These are phyloP conservation scores for Marmota monax DNA, from an alignment of 2,113 vertebrate genomes.

Conservation along the genomic window DNA sequence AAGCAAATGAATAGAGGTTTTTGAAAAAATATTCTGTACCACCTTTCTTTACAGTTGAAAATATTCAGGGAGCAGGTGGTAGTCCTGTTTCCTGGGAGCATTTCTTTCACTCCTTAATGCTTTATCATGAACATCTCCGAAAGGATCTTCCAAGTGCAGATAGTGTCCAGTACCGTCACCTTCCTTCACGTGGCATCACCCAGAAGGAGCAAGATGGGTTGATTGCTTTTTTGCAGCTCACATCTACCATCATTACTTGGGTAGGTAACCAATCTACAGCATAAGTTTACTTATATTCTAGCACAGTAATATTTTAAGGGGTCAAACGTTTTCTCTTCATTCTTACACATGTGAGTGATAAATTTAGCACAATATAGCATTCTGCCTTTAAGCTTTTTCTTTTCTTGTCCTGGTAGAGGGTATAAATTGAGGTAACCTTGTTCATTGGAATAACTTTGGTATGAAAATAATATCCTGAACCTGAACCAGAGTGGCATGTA, in stretches of 20 bases:
- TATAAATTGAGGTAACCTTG: background rate
- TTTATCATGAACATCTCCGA: constrained; percentile 97
- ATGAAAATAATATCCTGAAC: background rate
- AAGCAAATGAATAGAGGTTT: background rate
- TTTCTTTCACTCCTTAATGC: constrained; percentile 98
- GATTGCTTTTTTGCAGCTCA: constrained; percentile 95
- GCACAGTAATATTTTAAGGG: background rate
- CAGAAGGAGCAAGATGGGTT: constrained; percentile 97
- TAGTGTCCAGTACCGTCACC: constrained; percentile 94
- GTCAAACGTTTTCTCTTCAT: background rate
- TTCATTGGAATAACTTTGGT: background rate
- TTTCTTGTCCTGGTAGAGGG: background rate
- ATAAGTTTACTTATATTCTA: background rate
- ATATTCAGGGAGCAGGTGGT: constrained; percentile 94
- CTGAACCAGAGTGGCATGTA: background rate
- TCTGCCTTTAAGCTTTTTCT: background rate
- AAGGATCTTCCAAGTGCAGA: constrained; percentile 95
- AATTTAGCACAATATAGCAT: background rate
- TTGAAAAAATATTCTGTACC: constrained; percentile 26
- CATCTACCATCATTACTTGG: constrained; percentile 95
- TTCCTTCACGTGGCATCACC: constrained; percentile 96
- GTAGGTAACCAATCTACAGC: constrained; percentile 83
- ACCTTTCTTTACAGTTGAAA: constrained; percentile 90
- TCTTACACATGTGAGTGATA: background rate
- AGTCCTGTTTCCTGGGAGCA: constrained; percentile 99